Conservation (phyloP, 2,113 vertebrate species). For the Megalops atlanticus region DNA sequence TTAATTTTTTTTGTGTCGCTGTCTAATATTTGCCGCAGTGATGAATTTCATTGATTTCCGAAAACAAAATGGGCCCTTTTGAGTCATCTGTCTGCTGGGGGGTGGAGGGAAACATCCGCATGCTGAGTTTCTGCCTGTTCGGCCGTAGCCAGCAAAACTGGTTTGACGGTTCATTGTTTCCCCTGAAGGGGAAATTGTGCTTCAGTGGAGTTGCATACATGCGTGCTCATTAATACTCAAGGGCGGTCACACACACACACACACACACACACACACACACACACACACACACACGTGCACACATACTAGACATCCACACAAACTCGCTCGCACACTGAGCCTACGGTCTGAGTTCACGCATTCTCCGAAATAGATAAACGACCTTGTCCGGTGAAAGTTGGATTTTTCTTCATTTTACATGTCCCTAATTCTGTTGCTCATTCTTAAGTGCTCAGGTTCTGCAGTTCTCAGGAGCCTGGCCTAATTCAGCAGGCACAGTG, state of each 20-base stretch:
- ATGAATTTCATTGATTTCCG: constrained; percentile 19
- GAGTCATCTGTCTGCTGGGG: constrained; percentile 7
- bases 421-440: constrained; percentile 18
- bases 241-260: neutral
- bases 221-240: neutral
- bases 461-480: constrained; percentile 18
- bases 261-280: neutral
- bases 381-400: neutral
- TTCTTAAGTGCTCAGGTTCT: constrained; percentile 8
- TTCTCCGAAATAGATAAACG: constrained; percentile 1
- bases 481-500: constrained; percentile 20
- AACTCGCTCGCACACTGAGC: neutral
- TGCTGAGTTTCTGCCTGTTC: neutral
- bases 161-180: constrained; percentile 3
- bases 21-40: constrained; percentile 14
- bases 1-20: neutral
- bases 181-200: neutral
- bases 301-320: neutral
- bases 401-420: constrained; percentile 16
- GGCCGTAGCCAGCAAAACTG: neutral
- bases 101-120: neutral
- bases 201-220: neutral
- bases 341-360: neutral
- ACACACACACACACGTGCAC: constrained; percentile 3
- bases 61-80: neutral